phyloP scores from a whole-genome alignment of 2,888 invertebrate genomes.

The Harpagoxenus sublaevis region DNA sequence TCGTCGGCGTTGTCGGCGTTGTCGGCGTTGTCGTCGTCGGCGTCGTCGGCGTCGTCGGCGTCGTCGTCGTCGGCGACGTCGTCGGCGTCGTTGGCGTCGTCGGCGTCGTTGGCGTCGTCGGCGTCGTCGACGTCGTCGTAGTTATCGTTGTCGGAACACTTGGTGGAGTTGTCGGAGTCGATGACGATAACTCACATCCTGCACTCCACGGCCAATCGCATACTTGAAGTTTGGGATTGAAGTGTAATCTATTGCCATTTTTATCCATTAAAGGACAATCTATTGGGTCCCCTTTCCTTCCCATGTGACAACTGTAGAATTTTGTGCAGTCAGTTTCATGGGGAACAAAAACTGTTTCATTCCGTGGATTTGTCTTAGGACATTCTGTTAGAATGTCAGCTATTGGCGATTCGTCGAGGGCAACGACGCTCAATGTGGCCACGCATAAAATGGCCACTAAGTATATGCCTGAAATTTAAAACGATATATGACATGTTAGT shows the following conservation, averaged over 20 bases:
- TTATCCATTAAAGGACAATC: slow-evolving; percentile 65
- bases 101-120: not conserved
- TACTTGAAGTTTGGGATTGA: slow-evolving; percentile 64
- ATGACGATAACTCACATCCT: slow-evolving; percentile 32
- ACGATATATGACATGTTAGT: not conserved
- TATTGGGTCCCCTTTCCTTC: slow-evolving; percentile 50
- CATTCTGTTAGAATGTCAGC: slow-evolving; percentile 61
- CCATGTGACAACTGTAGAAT: slow-evolving; percentile 72
- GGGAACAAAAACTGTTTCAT: slow-evolving; percentile 65
- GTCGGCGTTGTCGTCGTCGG: too few relatives aligned
- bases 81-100: not conserved
- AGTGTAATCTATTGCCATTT: slow-evolving; percentile 64
- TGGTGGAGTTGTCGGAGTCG: not conserved
- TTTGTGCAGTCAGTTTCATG: slow-evolving; percentile 75
- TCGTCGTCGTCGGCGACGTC: not conserved
- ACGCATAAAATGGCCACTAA: slow-evolving; percentile 20
- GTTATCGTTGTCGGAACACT: not conserved
- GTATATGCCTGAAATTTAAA: slow-evolving; percentile 37
- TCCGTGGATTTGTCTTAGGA: slow-evolving; percentile 61
- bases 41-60: not conserved
- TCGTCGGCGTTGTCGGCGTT: not conserved
- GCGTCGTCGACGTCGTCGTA: not conserved
- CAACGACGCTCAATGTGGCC: slow-evolving; percentile 9
- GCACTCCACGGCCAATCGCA: slow-evolving; percentile 71
- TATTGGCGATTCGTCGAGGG: not conserved